Evolutionary conservation across 1,140 invertebrate genomes (phyloP).

Genomic region (Archivesica marissinica): DNA sequence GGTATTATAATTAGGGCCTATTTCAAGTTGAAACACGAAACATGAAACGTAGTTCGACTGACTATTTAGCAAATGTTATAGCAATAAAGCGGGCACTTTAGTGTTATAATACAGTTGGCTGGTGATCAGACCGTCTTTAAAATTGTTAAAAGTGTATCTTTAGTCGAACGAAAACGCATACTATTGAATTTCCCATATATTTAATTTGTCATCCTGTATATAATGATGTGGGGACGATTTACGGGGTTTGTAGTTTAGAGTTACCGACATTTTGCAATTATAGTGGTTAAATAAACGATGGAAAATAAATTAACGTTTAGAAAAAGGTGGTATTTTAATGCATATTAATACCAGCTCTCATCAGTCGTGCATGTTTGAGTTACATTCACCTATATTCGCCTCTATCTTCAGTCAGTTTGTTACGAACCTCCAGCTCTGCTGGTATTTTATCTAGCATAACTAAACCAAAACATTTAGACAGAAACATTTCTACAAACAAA

Average conservation of each 20-base stretch:
- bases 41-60: too few relatives aligned
- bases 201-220: conserved; percentile 15
- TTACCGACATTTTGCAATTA: not conserved
- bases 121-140: not conserved
- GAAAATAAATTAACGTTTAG: conserved; percentile 22
- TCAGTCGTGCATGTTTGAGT: not conserved
- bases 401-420: too few relatives aligned
- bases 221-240: too few relatives aligned
- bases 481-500: too few relatives aligned
- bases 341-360: not conserved
- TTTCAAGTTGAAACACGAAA: not conserved
- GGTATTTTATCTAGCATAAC: too few relatives aligned
- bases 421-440: too few relatives aligned
- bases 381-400: too few relatives aligned
- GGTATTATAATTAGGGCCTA: too few relatives aligned
- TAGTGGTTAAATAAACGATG: not conserved
- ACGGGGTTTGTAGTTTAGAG: not conserved
- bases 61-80: not conserved
- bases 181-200: conserved; percentile 4
- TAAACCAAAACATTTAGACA: too few relatives aligned
- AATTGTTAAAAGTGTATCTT: not conserved
- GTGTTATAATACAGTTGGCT: not conserved
- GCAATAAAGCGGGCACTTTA: conserved; percentile 16
- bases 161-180: not conserved
- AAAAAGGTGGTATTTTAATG: not conserved